A percentile compares a stretch with the other conserved stretches of the same genome.
These are phyloP conservation scores for Netelia fuscicornis DNA, from an alignment of 2,888 invertebrate species.

Conservation along the genomic window DNA sequence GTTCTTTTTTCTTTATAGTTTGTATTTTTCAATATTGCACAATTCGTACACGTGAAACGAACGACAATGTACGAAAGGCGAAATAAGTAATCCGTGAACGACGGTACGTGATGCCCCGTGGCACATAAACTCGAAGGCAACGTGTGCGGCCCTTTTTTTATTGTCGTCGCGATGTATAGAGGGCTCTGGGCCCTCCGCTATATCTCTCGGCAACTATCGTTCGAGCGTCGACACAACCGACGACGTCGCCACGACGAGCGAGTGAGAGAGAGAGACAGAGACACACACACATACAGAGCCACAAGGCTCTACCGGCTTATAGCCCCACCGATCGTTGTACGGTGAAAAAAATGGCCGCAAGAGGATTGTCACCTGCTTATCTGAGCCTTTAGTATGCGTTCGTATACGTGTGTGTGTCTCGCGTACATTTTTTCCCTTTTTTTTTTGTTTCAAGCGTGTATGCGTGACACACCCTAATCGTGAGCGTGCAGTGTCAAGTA, in stretches of 20 bases:
- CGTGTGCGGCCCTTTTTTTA: constrained; percentile 78
- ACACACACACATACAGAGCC: too few relatives aligned
- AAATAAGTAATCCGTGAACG: constrained; percentile 67
- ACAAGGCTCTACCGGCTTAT: neutral
- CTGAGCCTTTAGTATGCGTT: constrained; percentile 62
- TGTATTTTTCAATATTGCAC: constrained; percentile 5
- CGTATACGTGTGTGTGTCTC: constrained; percentile 17
- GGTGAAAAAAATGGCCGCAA: constrained; percentile 78
- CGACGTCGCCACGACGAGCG: constrained; percentile 47
- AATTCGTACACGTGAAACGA: constrained; percentile 72
- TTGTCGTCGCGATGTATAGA: constrained; percentile 53
- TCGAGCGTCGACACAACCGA: constrained; percentile 16
- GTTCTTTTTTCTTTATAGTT: constrained; percentile 10
- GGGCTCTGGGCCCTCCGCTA: constrained; percentile 59
- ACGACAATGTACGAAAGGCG: constrained; percentile 71
- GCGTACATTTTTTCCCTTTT: neutral
- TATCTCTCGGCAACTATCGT: constrained; percentile 63
- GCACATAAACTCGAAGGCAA: constrained; percentile 60
- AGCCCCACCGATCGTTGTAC: constrained; percentile 70
- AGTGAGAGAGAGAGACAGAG: neutral
- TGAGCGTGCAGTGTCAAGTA: neutral
- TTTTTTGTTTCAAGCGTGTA: neutral
- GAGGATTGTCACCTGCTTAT: constrained; percentile 84
- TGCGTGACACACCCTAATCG: constrained; percentile 1
- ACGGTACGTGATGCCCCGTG: neutral